Base-by-base conservation (phyloP, 2,888 invertebrate species). In the Pseudeuparius sepicola region DNA sequence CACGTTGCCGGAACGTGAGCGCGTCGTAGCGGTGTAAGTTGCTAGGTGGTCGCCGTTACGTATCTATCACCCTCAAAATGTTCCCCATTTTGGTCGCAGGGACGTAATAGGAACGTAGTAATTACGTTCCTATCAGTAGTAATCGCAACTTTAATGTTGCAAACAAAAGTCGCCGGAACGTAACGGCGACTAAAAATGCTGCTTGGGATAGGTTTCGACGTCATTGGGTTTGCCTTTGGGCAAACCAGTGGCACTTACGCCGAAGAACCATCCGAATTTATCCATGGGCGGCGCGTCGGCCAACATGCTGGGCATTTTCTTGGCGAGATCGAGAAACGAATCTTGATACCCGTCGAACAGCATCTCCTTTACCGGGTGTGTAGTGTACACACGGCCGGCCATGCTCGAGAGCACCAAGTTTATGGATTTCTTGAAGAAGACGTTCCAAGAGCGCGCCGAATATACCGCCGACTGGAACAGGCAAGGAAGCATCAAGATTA, bases 251-350 rank as follows among this genome's bases (percentile, higher is more conserved):
- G n/a, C n/a, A 41, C 53, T 55, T 60, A 77, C 77, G 50, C 63
- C 66, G 48, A 86, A 89, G 61, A 92, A 90, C 78, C 88, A 82
- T 7, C 85, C 92, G 55, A 92, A 89, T 51, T 70, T 73, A 51
- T 89, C 88, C 29, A 31, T 37, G 9, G 41, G 41, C 11, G 37
- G 18, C 3, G n/a, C n/a, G 9, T 20, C 7, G 1, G 13, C 3
- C 13, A 13, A 18, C 41, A 76, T 76, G 0, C 73, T 73, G 0
- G 75, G 73, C 35, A 78, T 51, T 43, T 65, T 67, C 42, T 68
- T 68, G 1, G 78, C 79, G 40, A 81, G 58, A 23, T 74, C 71
- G 36, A 90, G 68, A 32, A 88, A 57, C 0, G 73, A 62, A 55
- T 90, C 89, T 1, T 71, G 66, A 54, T 87, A 90, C 0, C 90